Percentiles rank a stretch among this genome's conserved stretches.
Conservation (phyloP, 2,888 invertebrate genomes). For the Scaptomyza flava region DNA sequence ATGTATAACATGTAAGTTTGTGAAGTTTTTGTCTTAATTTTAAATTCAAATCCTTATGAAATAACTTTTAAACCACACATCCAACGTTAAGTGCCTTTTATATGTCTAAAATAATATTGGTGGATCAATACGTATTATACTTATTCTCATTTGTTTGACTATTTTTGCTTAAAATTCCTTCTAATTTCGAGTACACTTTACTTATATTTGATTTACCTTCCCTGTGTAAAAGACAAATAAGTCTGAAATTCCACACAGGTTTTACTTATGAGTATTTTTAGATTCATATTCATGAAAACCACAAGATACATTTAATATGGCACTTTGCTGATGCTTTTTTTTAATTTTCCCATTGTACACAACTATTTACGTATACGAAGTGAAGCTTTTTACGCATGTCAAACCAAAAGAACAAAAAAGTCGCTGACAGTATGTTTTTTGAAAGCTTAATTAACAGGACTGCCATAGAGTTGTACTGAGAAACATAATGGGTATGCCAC, state of each 20-base stretch:
- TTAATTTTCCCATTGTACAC: slow-evolving; percentile 4
- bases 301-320: slow-evolving; percentile 28
- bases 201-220: neutral
- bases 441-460: slow-evolving; percentile 66
- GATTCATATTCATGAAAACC: slow-evolving; percentile 13
- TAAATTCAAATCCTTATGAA: slow-evolving; percentile 13
- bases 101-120: slow-evolving; percentile 2
- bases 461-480: slow-evolving; percentile 23
- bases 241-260: slow-evolving; percentile 39
- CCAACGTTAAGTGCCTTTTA: slow-evolving; percentile 37
- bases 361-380: slow-evolving; percentile 68
- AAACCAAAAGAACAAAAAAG: slow-evolving; percentile 74
- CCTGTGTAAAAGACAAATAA: slow-evolving; percentile 15
- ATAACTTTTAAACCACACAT: neutral
- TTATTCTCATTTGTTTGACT: slow-evolving; percentile 13
- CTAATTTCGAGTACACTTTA: neutral
- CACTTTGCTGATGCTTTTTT: neutral
- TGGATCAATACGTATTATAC: neutral
- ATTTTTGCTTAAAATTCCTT: neutral
- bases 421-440: slow-evolving; percentile 62
- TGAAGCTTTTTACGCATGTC: slow-evolving; percentile 46
- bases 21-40: slow-evolving; percentile 14
- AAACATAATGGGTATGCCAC: slow-evolving; percentile 30
- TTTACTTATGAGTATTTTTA: slow-evolving; percentile 46
- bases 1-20: neutral